These are phyloP conservation scores for Ormyrus pomaceus DNA, from an alignment of 2,888 invertebrate species.

Conservation along the genomic window DNA sequence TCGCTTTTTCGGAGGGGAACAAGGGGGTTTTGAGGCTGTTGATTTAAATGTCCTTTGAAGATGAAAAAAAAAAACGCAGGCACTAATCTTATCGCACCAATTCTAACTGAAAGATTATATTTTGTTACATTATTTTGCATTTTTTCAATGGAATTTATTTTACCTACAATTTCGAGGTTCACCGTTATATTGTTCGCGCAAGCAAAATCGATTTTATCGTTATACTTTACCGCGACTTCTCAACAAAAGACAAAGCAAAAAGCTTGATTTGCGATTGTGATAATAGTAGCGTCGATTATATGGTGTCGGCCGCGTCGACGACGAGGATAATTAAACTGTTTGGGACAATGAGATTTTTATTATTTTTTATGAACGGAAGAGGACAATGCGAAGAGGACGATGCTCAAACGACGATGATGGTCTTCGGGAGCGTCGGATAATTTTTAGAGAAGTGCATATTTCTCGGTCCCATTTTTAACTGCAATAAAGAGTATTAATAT, in stretches of 20 bases:
- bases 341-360: constrained; percentile 9
- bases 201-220: constrained; percentile 20
- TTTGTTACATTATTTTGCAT: too few relatives aligned
- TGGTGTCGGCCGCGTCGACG: neutral
- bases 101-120: too few relatives aligned
- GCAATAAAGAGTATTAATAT: constrained; percentile 30
- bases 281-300: neutral
- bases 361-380: constrained; percentile 26
- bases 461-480: constrained; percentile 29
- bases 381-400: neutral
- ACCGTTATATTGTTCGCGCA: neutral
- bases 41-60: too few relatives aligned
- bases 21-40: too few relatives aligned
- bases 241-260: constrained; percentile 1
- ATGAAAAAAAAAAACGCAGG: too few relatives aligned
- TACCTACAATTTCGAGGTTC: too few relatives aligned
- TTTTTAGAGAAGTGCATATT: neutral
- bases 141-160: too few relatives aligned
- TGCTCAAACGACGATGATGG: neutral
- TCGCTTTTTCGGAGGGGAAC: too few relatives aligned
- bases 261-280: constrained; percentile 4
- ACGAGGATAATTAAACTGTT: neutral
- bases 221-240: constrained; percentile 17
- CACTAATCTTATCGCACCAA: too few relatives aligned
- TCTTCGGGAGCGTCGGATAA: neutral